A percentile compares a stretch with the other conserved stretches of the same genome.
Evolutionary conservation across 2,113 vertebrate genomes (phyloP).

Genomic region (Anhinga rufa): DNA sequence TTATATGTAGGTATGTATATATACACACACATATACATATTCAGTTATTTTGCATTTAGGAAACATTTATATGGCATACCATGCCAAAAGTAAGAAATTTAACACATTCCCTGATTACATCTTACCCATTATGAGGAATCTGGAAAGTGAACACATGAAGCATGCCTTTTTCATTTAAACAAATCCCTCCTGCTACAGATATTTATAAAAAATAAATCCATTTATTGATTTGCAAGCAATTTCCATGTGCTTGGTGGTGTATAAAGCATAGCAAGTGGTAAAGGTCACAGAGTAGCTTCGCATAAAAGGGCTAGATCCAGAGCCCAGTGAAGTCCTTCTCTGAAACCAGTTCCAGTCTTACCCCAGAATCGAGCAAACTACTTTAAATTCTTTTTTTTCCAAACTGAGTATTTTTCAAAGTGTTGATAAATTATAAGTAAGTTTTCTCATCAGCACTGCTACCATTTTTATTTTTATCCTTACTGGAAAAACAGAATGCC

Average conservation of each 20-base stretch:
- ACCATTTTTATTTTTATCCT: background rate
- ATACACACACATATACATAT: background rate
- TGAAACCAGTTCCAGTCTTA: background rate
- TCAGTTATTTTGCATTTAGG: background rate
- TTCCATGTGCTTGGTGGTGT: background rate
- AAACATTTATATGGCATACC: background rate
- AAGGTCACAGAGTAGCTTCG: background rate
- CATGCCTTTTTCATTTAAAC: background rate
- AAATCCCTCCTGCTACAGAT: background rate
- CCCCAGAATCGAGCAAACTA: background rate
- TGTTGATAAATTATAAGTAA: background rate
- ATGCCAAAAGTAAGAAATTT: background rate
- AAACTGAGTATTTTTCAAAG: background rate
- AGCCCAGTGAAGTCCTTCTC: background rate
- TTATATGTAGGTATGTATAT: background rate
- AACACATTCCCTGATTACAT: background rate
- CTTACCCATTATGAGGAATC: background rate
- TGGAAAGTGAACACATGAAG: background rate
- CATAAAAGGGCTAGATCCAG: background rate
- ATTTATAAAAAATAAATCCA: background rate
- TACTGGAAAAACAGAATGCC: background rate
- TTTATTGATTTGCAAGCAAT: background rate
- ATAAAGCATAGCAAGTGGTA: background rate
- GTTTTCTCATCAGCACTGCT: background rate
- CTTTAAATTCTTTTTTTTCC: background rate